A percentile compares a stretch with the other conserved stretches of the same genome.
Conservation (phyloP, 2,797 vertebrate genomes). For the Sarcoramphus papa region DNA sequence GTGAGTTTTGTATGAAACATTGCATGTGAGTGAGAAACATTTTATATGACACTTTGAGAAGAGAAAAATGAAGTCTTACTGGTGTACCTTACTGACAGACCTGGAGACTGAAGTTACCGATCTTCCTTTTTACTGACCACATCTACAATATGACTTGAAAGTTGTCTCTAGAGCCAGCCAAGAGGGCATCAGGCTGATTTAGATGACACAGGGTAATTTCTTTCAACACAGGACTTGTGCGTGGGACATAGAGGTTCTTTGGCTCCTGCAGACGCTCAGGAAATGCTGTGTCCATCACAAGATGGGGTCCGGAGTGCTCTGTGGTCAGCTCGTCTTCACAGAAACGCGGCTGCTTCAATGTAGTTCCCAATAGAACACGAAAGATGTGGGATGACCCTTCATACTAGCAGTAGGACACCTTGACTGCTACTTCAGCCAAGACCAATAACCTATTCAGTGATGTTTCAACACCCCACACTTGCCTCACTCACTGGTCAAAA, state of each 20-base stretch:
- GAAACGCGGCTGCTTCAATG: background rate
- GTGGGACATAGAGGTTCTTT: background rate
- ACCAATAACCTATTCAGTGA: background rate
- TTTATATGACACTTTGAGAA: background rate
- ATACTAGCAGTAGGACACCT: background rate
- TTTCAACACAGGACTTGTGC: background rate
- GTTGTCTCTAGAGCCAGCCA: background rate
- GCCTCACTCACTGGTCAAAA: background rate
- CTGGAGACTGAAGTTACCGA: background rate
- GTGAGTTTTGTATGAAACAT: background rate
- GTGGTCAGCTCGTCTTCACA: background rate
- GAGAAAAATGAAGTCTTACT: background rate
- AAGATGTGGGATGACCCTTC: background rate
- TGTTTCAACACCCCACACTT: background rate
- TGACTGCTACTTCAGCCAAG: background rate
- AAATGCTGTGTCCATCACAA: background rate
- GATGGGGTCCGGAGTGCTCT: background rate
- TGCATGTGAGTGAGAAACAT: accelerated
- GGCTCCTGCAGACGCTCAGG: background rate
- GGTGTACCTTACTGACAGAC: background rate
- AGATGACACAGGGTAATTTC: background rate
- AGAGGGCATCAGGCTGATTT: background rate
- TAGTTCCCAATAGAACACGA: background rate
- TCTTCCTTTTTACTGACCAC: background rate
- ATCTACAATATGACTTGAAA: background rate